Conservation (phyloP, 2,113 vertebrate species). For the Sebastes fasciatus region DNA sequence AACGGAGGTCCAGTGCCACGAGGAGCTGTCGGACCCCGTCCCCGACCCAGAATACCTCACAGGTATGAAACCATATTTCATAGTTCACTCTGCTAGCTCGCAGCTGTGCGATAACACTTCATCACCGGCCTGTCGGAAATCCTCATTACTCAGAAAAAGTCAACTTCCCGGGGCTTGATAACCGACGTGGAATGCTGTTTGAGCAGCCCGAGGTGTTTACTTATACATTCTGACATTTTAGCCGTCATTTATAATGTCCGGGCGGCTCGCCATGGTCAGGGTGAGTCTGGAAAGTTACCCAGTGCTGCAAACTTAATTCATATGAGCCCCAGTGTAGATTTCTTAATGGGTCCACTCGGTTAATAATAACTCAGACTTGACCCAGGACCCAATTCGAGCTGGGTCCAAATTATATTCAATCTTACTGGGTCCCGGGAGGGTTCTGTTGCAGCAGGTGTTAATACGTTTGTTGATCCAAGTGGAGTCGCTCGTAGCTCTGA, state of each 20-base stretch:
- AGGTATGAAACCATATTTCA: constrained; percentile 85
- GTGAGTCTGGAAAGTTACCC: not conserved
- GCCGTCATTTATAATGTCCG: constrained; percentile 12
- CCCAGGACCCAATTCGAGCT: not conserved
- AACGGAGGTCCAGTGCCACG: constrained; percentile 94
- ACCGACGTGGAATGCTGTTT: not conserved
- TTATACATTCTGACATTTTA: constrained; percentile 8
- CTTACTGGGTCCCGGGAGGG: not conserved
- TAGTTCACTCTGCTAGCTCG: constrained; percentile 2
- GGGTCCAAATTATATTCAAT: not conserved
- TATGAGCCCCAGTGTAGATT: not conserved
- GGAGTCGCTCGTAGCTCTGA: too few species aligned
- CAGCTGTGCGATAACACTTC: constrained; percentile 30
- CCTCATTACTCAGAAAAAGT: constrained; percentile 1
- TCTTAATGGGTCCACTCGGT: not conserved
- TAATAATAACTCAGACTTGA: not conserved
- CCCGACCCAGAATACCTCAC: constrained; percentile 96
- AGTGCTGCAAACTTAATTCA: not conserved
- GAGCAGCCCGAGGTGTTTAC: not conserved
- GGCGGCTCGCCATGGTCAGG: not conserved
- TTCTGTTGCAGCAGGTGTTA: not conserved
- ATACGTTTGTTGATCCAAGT: not conserved
- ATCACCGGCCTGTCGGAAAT: constrained; percentile 31
- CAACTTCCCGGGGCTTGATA: not conserved
- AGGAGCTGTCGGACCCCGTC: constrained; percentile 93